Evolutionary conservation across 1,140 invertebrate species (phyloP), one percentile per base, ranked within the genome.

Genomic region (Drosophila burlai): DNA sequence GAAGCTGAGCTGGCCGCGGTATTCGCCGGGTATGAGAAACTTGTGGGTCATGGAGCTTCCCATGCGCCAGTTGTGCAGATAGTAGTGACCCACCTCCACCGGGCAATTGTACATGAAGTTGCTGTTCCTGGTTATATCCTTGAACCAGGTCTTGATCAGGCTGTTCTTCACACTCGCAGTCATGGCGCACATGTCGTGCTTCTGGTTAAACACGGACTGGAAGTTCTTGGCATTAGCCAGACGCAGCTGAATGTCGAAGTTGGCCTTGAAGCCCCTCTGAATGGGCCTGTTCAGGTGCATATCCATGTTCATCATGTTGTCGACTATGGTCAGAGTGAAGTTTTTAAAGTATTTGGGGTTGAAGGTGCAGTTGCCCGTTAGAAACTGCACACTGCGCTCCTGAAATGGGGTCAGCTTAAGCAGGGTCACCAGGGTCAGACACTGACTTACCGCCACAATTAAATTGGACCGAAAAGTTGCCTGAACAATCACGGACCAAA

Each of bases 101-200:
- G 85, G 85, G 16, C 85, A 90, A 42, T 80, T 90, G 15, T 61
- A 54, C 79, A 82, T 90, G 11, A 90, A 85, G 55, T 90, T 90
- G 7, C 85, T 54, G 21, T 82, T 10, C n/a, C 65, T 61, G 0
- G 50, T 24, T 46, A 90, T 91, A n/a, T 80, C 83, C 36, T 72
- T 80, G 58, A 90, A 90, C 85, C 79, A 90, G 49, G 38, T 60
- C 47, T 92, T 92, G 1, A 92, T 52, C 1, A 92, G 46, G 2
- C 72, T 76, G 38, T 79, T 80, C 18, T 87, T 91, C 2, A 87
- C 18, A 34, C 58, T 73, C 4, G 59, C 49, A 1, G 86, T 76
- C 4, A 75, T 18, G n/a, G 66, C 64, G 52, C 91, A 92, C 1
- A 92, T 49, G 49, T 92, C 87, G 31, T 61, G 34, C 11, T 68